phyloP scores from a whole-genome alignment of 2,113 vertebrate genomes.

The Oryzias melastigma region DNA sequence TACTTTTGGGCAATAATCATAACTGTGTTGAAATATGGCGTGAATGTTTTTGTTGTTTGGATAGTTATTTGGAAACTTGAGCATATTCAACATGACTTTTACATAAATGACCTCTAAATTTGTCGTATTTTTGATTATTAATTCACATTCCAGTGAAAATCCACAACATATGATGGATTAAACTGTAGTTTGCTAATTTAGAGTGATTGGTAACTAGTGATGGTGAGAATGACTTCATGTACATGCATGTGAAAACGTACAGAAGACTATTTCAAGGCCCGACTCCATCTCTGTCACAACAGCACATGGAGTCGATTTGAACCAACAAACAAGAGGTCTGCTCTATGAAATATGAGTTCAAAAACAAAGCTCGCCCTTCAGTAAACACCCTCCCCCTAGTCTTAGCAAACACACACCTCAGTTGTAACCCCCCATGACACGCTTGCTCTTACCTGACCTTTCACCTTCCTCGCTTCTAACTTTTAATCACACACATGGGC shows the following conservation, averaged over 20 bases:
- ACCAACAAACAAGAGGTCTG: conserved; percentile 72
- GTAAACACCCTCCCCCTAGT: conserved; percentile 20
- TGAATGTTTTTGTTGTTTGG: too few species aligned
- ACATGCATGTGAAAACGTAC: conserved; percentile 13
- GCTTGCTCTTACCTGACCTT: conserved; percentile 37
- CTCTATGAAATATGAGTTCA: conserved; percentile 68
- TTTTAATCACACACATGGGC: conserved; percentile 68
- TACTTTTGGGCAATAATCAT: too few species aligned
- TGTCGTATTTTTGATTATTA: too few species aligned
- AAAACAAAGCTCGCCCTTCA: conserved; percentile 67
- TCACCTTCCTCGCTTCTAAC: conserved; percentile 52
- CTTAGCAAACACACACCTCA: conserved; percentile 25
- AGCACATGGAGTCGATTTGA: conserved; percentile 59
- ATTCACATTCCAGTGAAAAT: too few species aligned
- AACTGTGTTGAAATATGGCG: too few species aligned
- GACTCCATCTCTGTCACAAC: conserved; percentile 40
- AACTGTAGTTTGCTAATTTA: too few species aligned
- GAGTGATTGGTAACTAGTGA: too few species aligned
- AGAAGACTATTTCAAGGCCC: conserved; percentile 37
- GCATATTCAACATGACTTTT: too few species aligned
- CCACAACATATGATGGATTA: too few species aligned
- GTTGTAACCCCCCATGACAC: conserved; percentile 21
- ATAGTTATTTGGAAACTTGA: too few species aligned
- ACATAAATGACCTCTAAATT: too few species aligned
- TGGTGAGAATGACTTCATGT: background rate